A percentile compares a stretch with the other conserved stretches of the same genome.
Evolutionary conservation across 1,140 invertebrate genomes (phyloP).

Genomic region (Gonatopus flavifemur): DNA sequence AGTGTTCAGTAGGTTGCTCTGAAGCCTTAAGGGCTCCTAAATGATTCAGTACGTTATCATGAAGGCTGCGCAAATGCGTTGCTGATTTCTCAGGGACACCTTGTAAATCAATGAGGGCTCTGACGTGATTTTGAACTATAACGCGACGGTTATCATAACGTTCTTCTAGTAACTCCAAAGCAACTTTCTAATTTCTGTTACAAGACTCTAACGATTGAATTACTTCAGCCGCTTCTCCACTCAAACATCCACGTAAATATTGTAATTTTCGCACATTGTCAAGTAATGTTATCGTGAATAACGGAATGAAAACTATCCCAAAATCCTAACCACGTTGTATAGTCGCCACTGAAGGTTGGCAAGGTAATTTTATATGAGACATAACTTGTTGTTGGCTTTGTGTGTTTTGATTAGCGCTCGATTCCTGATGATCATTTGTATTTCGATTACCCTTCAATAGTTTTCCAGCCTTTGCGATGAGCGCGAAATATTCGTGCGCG

Average conservation of each 20-base stretch:
- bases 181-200: constrained; percentile 11
- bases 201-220: constrained; percentile 17
- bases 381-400: no score
- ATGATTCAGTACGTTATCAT: constrained; percentile 16
- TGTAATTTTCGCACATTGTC: neutral
- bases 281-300: neutral
- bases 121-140: constrained; percentile 19
- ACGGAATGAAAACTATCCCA: neutral
- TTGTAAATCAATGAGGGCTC: constrained; percentile 12
- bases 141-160: constrained; percentile 14
- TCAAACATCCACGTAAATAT: neutral
- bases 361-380: neutral
- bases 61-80: constrained; percentile 8
- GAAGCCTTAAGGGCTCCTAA: constrained; percentile 17
- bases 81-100: constrained; percentile 5
- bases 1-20: constrained; percentile 11
- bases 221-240: constrained; percentile 36
- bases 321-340: neutral
- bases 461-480: no score
- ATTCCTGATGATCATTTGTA: no score
- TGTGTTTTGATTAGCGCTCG: no score
- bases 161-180: constrained; percentile 14
- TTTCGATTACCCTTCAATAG: no score
- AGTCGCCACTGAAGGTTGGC: neutral
- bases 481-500: no score